These are phyloP conservation scores for Creontiades dilutus DNA, from an alignment of 2,888 invertebrate genomes.

Conservation along the genomic window DNA sequence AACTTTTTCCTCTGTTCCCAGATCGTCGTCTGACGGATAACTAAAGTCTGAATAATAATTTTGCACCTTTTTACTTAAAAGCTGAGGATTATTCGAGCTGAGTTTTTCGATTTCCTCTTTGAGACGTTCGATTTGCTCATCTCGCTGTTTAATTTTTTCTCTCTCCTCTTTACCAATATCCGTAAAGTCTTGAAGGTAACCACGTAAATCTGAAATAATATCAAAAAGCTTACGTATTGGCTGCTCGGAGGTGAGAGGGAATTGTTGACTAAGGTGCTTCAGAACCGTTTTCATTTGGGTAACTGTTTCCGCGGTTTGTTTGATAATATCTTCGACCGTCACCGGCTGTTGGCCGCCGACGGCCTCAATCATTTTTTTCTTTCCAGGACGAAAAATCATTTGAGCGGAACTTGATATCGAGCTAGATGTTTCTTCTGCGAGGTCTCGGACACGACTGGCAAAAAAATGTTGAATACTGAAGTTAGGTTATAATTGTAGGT, in stretches of 20 bases:
- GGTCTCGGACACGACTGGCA: conserved; percentile 2
- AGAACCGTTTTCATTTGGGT: not conserved
- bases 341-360: not conserved
- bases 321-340: too few species aligned
- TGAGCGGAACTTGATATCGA: conserved; percentile 1
- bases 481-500: too few species aligned
- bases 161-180: not conserved
- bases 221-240: not conserved
- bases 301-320: not conserved
- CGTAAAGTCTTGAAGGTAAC: not conserved
- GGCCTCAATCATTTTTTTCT: not conserved
- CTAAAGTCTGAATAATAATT: conserved; percentile 23
- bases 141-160: conserved; percentile 24
- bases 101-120: too few species aligned
- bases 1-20: too few species aligned
- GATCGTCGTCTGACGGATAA: too few species aligned
- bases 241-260: not conserved
- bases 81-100: not conserved
- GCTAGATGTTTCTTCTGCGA: conserved; percentile 25
- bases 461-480: too few species aligned
- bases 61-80: not conserved
- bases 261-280: not conserved
- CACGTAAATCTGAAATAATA: not conserved
- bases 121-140: too few species aligned
- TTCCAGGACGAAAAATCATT: not conserved